Evolutionary conservation across 2,113 vertebrate genomes (phyloP).

Genomic region (Ginglymostoma cirratum): DNA sequence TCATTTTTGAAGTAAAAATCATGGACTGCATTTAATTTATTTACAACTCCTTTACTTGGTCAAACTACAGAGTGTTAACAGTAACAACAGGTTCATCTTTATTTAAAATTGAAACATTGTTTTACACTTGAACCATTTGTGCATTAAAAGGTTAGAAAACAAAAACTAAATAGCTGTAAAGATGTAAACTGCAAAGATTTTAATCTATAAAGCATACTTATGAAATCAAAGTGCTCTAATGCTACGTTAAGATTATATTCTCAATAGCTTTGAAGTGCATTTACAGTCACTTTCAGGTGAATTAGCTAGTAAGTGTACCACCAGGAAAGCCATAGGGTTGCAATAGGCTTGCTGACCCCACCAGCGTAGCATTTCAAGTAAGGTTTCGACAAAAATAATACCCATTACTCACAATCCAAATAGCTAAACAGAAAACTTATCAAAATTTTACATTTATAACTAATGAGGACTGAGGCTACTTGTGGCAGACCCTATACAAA

Average conservation of each 20-base stretch:
- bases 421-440: background rate
- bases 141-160: background rate
- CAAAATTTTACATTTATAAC: background rate
- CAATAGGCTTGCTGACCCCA: background rate
- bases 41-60: background rate
- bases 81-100: background rate
- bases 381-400: background rate
- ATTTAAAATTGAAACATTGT: background rate
- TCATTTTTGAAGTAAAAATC: background rate
- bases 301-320: background rate
- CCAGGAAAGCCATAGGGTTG: background rate
- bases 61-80: background rate
- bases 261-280: background rate
- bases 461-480: background rate
- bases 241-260: background rate
- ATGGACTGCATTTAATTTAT: background rate
- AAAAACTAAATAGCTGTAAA: background rate
- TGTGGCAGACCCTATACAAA: background rate
- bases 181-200: background rate
- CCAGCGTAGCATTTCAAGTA: background rate
- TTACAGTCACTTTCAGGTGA: background rate
- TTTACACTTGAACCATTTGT: background rate
- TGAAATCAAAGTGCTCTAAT: background rate
- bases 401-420: background rate
- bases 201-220: background rate